These are phyloP conservation scores for Thalassarche chlororhynchos DNA, from an alignment of 2,113 vertebrate genomes.

Conservation along the genomic window DNA sequence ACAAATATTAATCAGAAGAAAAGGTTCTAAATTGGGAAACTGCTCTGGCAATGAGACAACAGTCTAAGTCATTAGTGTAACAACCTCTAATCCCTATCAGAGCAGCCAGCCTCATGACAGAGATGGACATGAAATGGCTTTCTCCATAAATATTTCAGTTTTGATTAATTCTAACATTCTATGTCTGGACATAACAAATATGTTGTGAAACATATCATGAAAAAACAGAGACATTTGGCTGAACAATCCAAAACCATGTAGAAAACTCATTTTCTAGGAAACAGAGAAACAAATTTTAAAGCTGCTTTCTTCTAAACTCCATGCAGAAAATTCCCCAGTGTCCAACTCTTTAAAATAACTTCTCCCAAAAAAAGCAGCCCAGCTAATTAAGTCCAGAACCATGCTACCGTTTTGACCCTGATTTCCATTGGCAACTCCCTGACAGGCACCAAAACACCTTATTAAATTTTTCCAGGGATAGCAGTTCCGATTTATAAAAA, in stretches of 20 bases:
- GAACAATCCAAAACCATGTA: background rate
- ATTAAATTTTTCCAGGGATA: background rate
- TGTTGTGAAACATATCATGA: conserved; percentile 47
- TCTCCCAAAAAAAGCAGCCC: background rate
- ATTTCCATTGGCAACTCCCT: conserved; percentile 39
- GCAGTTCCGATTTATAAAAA: background rate
- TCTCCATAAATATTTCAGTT: conserved; percentile 56
- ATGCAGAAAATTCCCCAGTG: conserved; percentile 34
- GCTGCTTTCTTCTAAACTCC: conserved; percentile 25
- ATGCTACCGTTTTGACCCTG: conserved; percentile 11
- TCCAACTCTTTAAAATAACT: conserved; percentile 25
- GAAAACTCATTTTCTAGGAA: conserved; percentile 54
- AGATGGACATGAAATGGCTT: conserved; percentile 60
- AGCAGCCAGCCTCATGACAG: conserved; percentile 48
- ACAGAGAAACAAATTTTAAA: conserved; percentile 1
- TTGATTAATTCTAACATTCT: conserved; percentile 50
- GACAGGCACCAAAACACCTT: conserved; percentile 35
- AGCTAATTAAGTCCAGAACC: conserved; percentile 53
- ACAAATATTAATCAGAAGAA: conserved; percentile 73
- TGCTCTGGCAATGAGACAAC: conserved; percentile 64
- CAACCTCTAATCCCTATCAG: conserved; percentile 67
- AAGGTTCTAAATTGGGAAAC: conserved; percentile 70
- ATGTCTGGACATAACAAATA: conserved; percentile 39
- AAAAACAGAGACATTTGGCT: conserved; percentile 43
- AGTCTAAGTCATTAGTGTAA: conserved; percentile 65